phyloP scores from a whole-genome alignment of 2,797 vertebrate genomes.

The Muscicapa comitata region DNA sequence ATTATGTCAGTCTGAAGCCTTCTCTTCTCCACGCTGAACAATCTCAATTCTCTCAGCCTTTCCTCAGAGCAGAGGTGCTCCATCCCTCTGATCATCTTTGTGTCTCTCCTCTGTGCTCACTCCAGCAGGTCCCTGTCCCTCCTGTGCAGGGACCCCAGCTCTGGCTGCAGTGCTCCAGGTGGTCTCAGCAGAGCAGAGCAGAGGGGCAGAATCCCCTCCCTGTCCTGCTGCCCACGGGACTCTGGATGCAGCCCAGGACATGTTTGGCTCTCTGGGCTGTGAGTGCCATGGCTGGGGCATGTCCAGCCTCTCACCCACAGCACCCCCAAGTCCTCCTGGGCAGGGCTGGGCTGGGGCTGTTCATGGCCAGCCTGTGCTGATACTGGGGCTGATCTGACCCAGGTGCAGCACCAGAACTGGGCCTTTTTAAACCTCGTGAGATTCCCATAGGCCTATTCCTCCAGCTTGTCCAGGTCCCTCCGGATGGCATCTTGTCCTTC shows the following conservation, averaged over 20 bases:
- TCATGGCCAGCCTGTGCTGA: not conserved
- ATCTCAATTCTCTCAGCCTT: not conserved
- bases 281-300: not conserved
- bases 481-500: not conserved
- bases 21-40: not conserved
- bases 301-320: not conserved
- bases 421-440: rapidly evolving
- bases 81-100: rapidly evolving
- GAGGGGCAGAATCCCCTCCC: not conserved
- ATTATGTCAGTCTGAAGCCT: not conserved
- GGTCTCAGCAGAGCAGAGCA: not conserved
- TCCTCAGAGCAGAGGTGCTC: rapidly evolving
- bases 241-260: not conserved
- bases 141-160: rapidly evolving
- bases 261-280: not conserved
- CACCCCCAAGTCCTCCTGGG: not conserved
- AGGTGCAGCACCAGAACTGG: not conserved
- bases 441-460: rapidly evolving
- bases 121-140: not conserved
- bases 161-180: not conserved
- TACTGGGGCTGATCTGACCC: rapidly evolving
- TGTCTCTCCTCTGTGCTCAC: rapidly evolving
- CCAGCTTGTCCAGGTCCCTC: rapidly evolving
- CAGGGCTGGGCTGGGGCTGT: not conserved
- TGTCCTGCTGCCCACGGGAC: not conserved